Evolutionary conservation across 2,113 vertebrate species (phyloP), one percentile per base, ranked within the genome.

Genomic region (Petroica traversi): DNA sequence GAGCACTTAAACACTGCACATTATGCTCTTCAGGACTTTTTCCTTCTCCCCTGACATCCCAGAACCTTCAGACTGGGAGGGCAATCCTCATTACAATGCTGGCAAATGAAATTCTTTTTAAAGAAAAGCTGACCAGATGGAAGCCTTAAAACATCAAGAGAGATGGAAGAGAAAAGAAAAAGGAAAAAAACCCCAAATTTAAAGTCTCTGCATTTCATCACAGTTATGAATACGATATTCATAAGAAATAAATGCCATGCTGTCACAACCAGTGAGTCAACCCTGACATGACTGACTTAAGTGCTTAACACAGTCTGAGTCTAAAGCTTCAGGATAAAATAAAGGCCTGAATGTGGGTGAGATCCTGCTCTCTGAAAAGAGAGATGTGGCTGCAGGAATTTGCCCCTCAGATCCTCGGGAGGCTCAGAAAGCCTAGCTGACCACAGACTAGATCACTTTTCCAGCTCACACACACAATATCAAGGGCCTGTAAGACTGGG

Each of bases 151-250:
- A 90, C 10, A 63, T 29, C 7, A n/a, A 52, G 45, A 14, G 18
- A 6, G 5, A n/a, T n/a, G n/a, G n/a, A n/a, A 1, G 14, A 1
- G 2, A 19, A 11, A 46, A 22, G 28, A 19, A 4, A 1, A 0
- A 2, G 7, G 18, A 8, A 12, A 72, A 49, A 12, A 34, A 15
- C 3, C 2, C 3, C 2, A 66, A 87, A 77, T 66, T 20, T 18
- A 17, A 80, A 61, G 20, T 51, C 14, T 62, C 46, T 64, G 34
- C 24, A 45, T 77, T 91, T 86, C n/a, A 78, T 36, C 28, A 40
- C 9, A 67, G 38, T 7, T n/a, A 83, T 58, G 26, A 80, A 80
- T 66, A 22, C 33, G 31, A 74, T 72, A 74, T 31, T 90, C 14
- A 40, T 1, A 0, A 66, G 17, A 54, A 85, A 85, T 68, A 85